These are phyloP conservation scores for Ylistrum balloti DNA, from an alignment of 1,140 invertebrate genomes.

Conservation along the genomic window DNA sequence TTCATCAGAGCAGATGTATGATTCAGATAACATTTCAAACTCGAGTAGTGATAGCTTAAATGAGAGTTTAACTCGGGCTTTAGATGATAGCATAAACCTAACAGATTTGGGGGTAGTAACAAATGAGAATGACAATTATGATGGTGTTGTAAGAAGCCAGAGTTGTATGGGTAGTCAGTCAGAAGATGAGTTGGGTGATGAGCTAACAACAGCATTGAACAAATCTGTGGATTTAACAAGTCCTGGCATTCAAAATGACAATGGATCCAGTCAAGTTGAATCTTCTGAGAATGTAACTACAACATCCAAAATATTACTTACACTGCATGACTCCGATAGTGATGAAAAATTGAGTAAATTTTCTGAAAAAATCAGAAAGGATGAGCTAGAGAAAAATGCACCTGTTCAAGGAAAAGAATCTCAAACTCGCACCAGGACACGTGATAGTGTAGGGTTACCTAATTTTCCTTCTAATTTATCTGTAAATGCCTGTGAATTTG, in stretches of 20 bases:
- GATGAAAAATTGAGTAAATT: background rate
- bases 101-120: background rate
- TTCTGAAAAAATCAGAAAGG: background rate
- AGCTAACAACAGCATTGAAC: constrained; percentile 17
- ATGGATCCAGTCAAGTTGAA: background rate
- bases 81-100: background rate
- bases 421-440: background rate
- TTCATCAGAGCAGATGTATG: background rate
- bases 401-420: background rate
- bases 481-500: constrained; percentile 11
- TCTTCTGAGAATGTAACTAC: background rate
- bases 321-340: background rate
- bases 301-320: background rate
- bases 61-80: constrained; percentile 15
- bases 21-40: background rate
- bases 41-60: constrained; percentile 1
- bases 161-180: constrained; percentile 3
- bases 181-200: background rate
- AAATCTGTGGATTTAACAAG: background rate
- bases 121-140: background rate
- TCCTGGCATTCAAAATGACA: background rate
- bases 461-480: background rate
- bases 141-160: background rate
- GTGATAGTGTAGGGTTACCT: background rate
- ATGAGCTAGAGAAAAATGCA: background rate